Evolutionary conservation across 2,113 vertebrate species (phyloP), one percentile per base, ranked within the genome.

Genomic region (Ochotona princeps): DNA sequence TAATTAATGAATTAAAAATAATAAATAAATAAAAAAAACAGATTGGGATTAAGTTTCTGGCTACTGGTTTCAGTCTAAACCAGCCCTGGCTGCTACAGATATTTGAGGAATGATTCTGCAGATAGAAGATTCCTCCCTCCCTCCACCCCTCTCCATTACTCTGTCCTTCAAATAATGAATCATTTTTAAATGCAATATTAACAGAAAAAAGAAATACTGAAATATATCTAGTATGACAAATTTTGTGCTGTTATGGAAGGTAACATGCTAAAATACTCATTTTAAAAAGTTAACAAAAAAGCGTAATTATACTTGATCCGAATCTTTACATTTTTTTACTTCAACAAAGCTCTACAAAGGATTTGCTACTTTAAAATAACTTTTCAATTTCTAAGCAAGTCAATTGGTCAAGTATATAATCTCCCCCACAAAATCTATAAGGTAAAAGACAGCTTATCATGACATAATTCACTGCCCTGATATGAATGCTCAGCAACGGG

Each of bases 251-350:
- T 72, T 28, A 89, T 72, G 54, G 28, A 88, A 96, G 8, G 66
- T 66, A 95, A 92, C 25, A 93, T 44, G 86, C 9, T 83, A 54
- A 96, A 91, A 96, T 94, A 23, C 76, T 91, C 70, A 87, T 17
- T 57, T 57, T 57, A 17, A 57, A 57, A 57, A 57, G 17, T 57
- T 57, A 57, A 0, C 54, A 57, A 20, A 44, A 92, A 93, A 92
- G 76, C 6, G 73, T n/a, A 30, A 89, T 21, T 89, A 80, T n/a
- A 38, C 13, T 30, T 49, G 61, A 83, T 57, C 95, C 86, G 78
- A 83, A 67, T 60, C 60, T 78, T 84, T 66, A 83, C 7, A 79
- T 84, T 90, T 95, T 86, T 81, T 61, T 91, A 38, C 69, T 96
- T 90, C 63, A 38, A 90, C 91, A 85, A 54, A 30, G 89, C 81